These are phyloP conservation scores for Meteorus sp. DNA, from an alignment of 1,140 invertebrate species.

Conservation along the genomic window DNA sequence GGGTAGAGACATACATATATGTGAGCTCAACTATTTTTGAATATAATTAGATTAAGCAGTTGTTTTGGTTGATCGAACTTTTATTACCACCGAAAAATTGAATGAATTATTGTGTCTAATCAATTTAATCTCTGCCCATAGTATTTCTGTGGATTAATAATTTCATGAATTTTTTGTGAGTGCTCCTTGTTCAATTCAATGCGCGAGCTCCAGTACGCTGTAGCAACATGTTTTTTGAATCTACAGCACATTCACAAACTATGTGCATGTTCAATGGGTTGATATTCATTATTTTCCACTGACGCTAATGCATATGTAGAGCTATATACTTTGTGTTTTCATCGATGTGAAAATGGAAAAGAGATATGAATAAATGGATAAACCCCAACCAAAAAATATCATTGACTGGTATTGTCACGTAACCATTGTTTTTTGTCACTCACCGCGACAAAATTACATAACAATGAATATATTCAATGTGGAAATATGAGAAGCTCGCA, in stretches of 20 bases:
- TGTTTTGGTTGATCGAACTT: not conserved
- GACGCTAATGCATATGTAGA: not conserved
- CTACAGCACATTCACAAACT: not conserved
- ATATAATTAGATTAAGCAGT: not conserved
- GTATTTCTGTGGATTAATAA: too few species aligned
- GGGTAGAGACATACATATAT: too few species aligned
- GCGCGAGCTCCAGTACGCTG: too few species aligned
- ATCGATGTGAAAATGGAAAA: conserved; percentile 5
- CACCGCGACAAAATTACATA: not conserved
- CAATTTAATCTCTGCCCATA: too few species aligned
- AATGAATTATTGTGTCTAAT: too few species aligned
- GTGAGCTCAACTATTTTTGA: not conserved
- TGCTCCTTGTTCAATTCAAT: not conserved
- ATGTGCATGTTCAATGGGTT: conserved; percentile 6
- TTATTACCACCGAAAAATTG: too few species aligned
- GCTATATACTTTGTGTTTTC: conserved; percentile 13
- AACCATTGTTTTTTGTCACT: not conserved
- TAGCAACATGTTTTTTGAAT: not conserved
- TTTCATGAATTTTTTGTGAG: not conserved
- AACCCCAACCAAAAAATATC: not conserved
- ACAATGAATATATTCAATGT: too few species aligned
- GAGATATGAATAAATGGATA: not conserved
- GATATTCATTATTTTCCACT: not conserved
- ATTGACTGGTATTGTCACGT: not conserved
- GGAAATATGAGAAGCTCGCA: too few species aligned